These are phyloP conservation scores for Sitta carolinensis DNA, from an alignment of 2,797 vertebrate species.

Conservation along the genomic window DNA sequence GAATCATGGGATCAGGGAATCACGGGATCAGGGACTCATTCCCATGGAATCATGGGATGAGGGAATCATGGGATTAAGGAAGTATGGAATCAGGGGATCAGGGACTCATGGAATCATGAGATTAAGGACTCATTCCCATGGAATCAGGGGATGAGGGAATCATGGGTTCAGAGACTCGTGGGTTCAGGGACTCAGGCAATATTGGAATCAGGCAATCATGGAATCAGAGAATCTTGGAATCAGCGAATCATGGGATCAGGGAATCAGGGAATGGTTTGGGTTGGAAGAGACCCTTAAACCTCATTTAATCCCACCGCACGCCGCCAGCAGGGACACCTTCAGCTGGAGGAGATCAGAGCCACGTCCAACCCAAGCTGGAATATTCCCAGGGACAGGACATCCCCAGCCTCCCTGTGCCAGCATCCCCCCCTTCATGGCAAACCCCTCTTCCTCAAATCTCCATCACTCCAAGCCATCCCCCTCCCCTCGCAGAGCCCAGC, in stretches of 20 bases:
- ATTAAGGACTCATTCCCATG: too few species aligned
- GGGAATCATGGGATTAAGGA: too few species aligned
- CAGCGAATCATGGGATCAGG: not conserved
- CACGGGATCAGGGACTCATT: too few species aligned
- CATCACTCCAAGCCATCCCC: not conserved
- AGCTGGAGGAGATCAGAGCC: not conserved
- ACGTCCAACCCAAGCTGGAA: fast-evolving
- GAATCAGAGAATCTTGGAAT: too few species aligned
- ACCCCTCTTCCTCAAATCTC: fast-evolving
- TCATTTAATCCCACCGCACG: fast-evolving
- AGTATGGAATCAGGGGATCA: too few species aligned
- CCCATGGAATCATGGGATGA: too few species aligned
- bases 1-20: too few species aligned
- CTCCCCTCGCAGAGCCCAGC: fast-evolving
- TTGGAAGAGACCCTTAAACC: not conserved
- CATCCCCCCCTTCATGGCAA: fast-evolving
- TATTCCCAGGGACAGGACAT: not conserved
- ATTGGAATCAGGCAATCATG: too few species aligned
- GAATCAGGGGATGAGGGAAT: too few species aligned
- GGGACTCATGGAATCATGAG: too few species aligned
- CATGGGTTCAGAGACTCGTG: too few species aligned
- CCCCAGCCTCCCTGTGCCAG: not conserved
- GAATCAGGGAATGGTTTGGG: not conserved
- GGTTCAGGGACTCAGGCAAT: too few species aligned
- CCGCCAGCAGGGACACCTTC: not conserved